Base-by-base conservation (phyloP, 2,113 vertebrate genomes). In the Protobothrops flavoviridis region DNA sequence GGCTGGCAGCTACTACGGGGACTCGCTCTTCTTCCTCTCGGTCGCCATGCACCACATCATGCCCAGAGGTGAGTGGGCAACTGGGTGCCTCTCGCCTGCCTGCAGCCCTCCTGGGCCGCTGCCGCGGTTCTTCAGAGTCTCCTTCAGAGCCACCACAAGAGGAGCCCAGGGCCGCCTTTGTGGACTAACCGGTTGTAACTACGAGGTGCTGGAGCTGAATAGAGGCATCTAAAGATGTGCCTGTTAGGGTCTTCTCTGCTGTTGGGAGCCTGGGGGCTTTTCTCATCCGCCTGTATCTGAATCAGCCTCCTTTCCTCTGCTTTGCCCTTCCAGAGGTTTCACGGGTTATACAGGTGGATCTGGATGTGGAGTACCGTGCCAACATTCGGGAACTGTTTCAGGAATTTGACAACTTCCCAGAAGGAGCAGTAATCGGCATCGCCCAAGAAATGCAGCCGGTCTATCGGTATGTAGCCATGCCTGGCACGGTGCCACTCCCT, bases 1-100 rank as follows among this genome's bases (percentile, higher is more conserved):
- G 93, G 98, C 98, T 0, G 99, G 99, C 17, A 98, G 99, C 86
- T 99, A 99, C 97, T 99, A 99, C 98, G 99, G 99, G 0, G 99
- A 99, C 59, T 97, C 99, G 48, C 99, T 99, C 98, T 99, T 99
- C 97, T 99, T 99, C 97, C 97, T 99, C 93, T 99, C 99, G 0
- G 98, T 99, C 2, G 99, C 99, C 74, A 99, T 99, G 99, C 99
- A 99, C 96, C 98, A 97, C 93, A 98, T 99, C 97, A 98, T 99
- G 99, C 99, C 99, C 95, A 96, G 97, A 98, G 98, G 99, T 99
- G 98, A 96, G 92, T 13, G 4, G 45, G 5, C 2, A 29, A 9
- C 81, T 43, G 50, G 23, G n/a, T 21, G n/a, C 50, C 29, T 29
- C 5, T 39, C 5, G 9, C 48, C 48, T 7, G 3, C 20, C 23